A percentile compares a stretch with the other conserved stretches of the same genome.
phyloP scores from a whole-genome alignment of 2,888 invertebrate species.

The Aphodius granarius region DNA sequence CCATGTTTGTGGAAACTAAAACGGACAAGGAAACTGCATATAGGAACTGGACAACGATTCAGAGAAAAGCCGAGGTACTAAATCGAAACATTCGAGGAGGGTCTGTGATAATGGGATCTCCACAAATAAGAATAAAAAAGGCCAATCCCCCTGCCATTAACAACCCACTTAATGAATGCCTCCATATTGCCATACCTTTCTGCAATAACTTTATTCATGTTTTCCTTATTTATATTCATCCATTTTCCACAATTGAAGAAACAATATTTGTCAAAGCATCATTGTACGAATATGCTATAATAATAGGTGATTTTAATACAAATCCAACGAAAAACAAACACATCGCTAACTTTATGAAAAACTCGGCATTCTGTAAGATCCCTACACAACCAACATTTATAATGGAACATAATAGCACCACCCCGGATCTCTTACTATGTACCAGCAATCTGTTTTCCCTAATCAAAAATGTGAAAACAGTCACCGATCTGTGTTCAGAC shows the following conservation, averaged over 20 bases:
- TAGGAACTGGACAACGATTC: slow-evolving; percentile 17
- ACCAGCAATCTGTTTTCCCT: not conserved
- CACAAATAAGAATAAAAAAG: slow-evolving; percentile 1
- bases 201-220: slow-evolving; percentile 6
- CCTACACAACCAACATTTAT: not conserved
- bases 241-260: slow-evolving; percentile 13
- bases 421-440: slow-evolving; percentile 12
- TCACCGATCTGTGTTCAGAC: slow-evolving; percentile 11
- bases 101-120: not conserved
- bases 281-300: slow-evolving; percentile 17
- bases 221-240: slow-evolving; percentile 23
- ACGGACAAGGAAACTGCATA: slow-evolving; percentile 11
- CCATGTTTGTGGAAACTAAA: slow-evolving; percentile 25
- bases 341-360: slow-evolving; percentile 5
- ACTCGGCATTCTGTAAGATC: not conserved
- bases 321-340: slow-evolving; percentile 10
- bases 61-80: slow-evolving; percentile 6
- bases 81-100: slow-evolving; percentile 8
- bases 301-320: slow-evolving; percentile 23
- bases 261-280: slow-evolving; percentile 20
- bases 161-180: slow-evolving; percentile 21
- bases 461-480: not conserved
- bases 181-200: slow-evolving; percentile 18
- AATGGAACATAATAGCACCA: slow-evolving; percentile 1
- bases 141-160: slow-evolving; percentile 19